A percentile compares a stretch with the other conserved stretches of the same genome.
Conservation (phyloP, 2,888 invertebrate genomes). For the Nomada ruficornis region DNA sequence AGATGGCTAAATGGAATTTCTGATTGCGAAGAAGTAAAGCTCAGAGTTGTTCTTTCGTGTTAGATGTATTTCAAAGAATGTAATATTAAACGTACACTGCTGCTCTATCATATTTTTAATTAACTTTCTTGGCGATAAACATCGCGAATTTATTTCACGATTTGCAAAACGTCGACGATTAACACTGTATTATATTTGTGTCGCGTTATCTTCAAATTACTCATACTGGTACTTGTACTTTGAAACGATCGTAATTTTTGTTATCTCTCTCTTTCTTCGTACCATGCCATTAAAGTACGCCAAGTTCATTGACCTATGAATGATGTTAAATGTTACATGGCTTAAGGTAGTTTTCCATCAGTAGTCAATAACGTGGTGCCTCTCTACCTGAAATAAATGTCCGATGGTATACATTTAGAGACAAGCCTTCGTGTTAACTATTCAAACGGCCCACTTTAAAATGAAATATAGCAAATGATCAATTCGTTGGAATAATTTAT, state of each 20-base stretch:
- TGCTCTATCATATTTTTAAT: not conserved
- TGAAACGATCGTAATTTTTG: not conserved
- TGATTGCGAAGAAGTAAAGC: not conserved
- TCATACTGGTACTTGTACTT: not conserved
- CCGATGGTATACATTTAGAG: not conserved
- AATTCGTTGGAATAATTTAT: too few species aligned
- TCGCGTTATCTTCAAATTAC: not conserved
- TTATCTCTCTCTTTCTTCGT: not conserved
- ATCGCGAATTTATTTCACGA: too few species aligned
- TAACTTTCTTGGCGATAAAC: too few species aligned
- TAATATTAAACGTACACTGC: too few species aligned
- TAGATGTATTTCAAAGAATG: too few species aligned
- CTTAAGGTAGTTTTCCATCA: conserved; percentile 16
- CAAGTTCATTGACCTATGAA: conserved; percentile 7
- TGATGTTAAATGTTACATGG: not conserved
- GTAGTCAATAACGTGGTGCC: conserved; percentile 1
- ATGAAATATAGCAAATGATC: too few species aligned
- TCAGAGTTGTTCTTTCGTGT: too few species aligned
- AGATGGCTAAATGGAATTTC: not conserved
- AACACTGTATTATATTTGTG: too few species aligned
- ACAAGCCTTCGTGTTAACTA: not conserved
- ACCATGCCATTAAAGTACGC: conserved; percentile 29
- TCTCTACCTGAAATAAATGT: not conserved
- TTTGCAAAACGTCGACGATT: not conserved
- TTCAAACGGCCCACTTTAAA: too few species aligned